These are phyloP conservation scores for Ischnus inquisitorius DNA, from an alignment of 2,888 invertebrate genomes.

Conservation along the genomic window DNA sequence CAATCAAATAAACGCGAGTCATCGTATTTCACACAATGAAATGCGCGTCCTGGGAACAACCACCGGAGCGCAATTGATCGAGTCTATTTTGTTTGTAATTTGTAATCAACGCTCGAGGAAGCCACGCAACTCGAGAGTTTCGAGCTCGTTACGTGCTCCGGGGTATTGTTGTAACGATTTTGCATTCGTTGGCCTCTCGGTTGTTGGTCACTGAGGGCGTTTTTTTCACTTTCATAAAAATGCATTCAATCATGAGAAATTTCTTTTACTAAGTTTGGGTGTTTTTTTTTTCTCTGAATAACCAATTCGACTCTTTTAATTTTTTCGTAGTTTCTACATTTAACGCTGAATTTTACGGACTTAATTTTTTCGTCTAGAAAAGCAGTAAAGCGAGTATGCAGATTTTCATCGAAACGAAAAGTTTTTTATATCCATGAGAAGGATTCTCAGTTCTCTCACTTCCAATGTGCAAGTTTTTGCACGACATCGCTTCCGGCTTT, in stretches of 20 bases:
- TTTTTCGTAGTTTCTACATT: not conserved
- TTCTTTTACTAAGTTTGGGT: too few relatives aligned
- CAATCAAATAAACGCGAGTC: constrained; percentile 10
- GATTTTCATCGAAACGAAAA: constrained; percentile 52
- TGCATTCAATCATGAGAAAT: not conserved
- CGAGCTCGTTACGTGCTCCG: constrained; percentile 2
- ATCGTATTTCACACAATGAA: constrained; percentile 64
- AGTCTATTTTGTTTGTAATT: constrained; percentile 41
- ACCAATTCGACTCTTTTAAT: not conserved
- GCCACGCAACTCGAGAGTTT: constrained; percentile 6
- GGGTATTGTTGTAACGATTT: constrained; percentile 11
- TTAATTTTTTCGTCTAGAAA: constrained; percentile 5
- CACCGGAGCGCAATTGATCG: constrained; percentile 51
- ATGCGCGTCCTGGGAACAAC: constrained; percentile 49
- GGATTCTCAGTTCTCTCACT: constrained; percentile 43
- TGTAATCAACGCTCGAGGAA: constrained; percentile 33
- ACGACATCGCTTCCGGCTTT: constrained; percentile 60
- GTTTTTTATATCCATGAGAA: constrained; percentile 55
- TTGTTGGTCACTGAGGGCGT: not conserved
- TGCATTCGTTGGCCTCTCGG: constrained; percentile 1
- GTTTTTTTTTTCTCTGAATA: not conserved
- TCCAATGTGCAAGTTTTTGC: constrained; percentile 65
- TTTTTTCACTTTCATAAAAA: not conserved
- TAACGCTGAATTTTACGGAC: constrained; percentile 4
- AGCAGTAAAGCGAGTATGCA: constrained; percentile 61